Conservation (phyloP, 2,113 vertebrate species). For the Thamnophis sirtalis region DNA sequence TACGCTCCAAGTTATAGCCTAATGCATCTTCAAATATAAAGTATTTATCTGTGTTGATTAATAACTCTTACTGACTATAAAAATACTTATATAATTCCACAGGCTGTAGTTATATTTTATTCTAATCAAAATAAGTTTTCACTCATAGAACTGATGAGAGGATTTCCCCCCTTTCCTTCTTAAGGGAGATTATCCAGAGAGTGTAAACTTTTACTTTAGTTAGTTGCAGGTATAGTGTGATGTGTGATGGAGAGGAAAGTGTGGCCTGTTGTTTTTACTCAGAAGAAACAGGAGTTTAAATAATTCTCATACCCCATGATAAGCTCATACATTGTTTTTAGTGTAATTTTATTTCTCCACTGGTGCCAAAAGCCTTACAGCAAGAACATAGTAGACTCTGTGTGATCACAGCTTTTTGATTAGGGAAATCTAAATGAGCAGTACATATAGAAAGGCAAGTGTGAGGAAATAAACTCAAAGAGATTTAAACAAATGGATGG, state of each 20-base stretch:
- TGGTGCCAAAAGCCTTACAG: neutral
- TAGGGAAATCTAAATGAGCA: neutral
- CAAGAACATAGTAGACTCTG: neutral
- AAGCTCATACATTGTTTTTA: neutral
- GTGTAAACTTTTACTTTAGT: neutral
- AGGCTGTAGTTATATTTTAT: neutral
- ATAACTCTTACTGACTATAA: neutral
- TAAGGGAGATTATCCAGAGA: neutral
- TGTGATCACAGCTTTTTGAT: neutral
- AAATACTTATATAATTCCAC: neutral
- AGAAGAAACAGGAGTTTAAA: neutral
- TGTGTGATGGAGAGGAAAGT: neutral
- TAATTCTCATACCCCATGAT: neutral
- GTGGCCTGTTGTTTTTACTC: neutral
- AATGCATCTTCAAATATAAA: conserved; percentile 18
- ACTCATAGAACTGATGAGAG: neutral
- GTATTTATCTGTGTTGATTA: neutral
- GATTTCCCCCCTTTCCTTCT: neutral
- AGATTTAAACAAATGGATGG: neutral
- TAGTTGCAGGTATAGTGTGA: neutral
- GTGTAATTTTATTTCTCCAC: neutral
- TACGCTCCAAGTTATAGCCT: neutral
- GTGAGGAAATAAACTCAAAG: neutral
- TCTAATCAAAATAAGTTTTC: neutral
- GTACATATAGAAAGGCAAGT: neutral